Base-by-base conservation (phyloP, 92 coral and sea anemone species). In the Palythoa caribaeorum region DNA sequence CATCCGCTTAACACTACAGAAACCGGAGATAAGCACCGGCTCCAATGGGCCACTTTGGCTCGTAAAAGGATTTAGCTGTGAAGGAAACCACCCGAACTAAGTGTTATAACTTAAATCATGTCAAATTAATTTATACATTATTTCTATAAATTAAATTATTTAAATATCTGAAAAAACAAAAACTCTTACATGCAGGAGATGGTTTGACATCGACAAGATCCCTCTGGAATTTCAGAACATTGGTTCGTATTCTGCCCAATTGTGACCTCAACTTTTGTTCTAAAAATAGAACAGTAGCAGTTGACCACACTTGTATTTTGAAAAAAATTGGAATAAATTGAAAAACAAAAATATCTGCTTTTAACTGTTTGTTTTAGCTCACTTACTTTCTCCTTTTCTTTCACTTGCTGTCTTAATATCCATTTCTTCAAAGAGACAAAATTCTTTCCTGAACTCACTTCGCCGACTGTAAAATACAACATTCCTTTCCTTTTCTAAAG, bases 161-260 rank as follows among this genome's bases (percentile, higher is more conserved):
- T 16, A 16, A 60, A 16, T 16, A 14, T 16, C 6, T 5, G 20
- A 60, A 14, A 19, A 16, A 63, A n/a, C 14, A 36, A 70, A 70
- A 28, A 1, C 74, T 19, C 88, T 88, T 75, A 94, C 98, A 97
- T 55, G 91, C 89, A 15, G 99, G 97, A 8, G 99, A 95, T 47
- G 99, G 98, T 85, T 97, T 97, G 62, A 97, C 99, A 91, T 97
- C 98, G 38, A 90, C 86, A 17, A 97, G 87, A 51, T 94, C 96
- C 71, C 94, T 92, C 88, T 97, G 99, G 79, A 97, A 96, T 79
- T 92, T 95, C 84, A 88, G 81, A n/a, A 97, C 98, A 91, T 94
- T 97, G 71, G 87, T 75, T 86, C 89, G 93, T 60, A 97, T 97
- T 74, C 89, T 97, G 5, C 88, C 77, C 44, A 97, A 89, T 71